A percentile compares a stretch with the other conserved stretches of the same genome.
Evolutionary conservation across 2,888 invertebrate genomes (phyloP).

Genomic region (Yponomeuta plumbellus): DNA sequence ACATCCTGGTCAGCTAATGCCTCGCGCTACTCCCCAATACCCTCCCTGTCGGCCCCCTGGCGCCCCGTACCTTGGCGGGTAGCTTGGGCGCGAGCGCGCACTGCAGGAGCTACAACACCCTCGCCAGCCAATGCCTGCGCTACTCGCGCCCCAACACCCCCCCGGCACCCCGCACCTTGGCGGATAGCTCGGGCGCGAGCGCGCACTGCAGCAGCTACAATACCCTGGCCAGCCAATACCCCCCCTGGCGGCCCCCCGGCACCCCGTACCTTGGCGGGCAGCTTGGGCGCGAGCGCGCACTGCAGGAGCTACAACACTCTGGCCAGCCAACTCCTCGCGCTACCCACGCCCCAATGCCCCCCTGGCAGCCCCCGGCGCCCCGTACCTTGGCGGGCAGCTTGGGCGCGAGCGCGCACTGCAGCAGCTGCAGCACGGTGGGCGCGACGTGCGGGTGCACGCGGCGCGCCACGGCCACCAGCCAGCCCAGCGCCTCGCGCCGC

Average conservation of each 20-base stretch:
- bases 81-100: slow-evolving; percentile 81
- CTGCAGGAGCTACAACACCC: slow-evolving; percentile 92
- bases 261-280: background rate
- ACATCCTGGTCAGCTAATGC: too few species aligned
- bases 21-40: too few species aligned
- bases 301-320: slow-evolving; percentile 86
- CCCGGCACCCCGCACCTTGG: too few species aligned
- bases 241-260: too few species aligned
- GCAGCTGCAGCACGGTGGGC: slow-evolving; percentile 90
- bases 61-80: background rate
- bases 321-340: too few species aligned
- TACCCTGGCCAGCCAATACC: too few species aligned
- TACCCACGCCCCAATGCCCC: too few species aligned
- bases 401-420: slow-evolving; percentile 89
- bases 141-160: slow-evolving; percentile 88
- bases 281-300: slow-evolving; percentile 82
- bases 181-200: too few species aligned
- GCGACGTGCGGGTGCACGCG: slow-evolving; percentile 94
- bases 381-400: slow-evolving; percentile 3
- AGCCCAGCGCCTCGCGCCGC: slow-evolving; percentile 83
- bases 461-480: slow-evolving; percentile 90
- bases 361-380: too few species aligned
- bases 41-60: too few species aligned
- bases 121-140: slow-evolving; percentile 95
- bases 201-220: too few species aligned